Percentiles rank a stretch among this genome's conserved stretches.
Conservation (phyloP, 37 sponge, comb jelly and placozoan genomes). For the Crambe crambe region DNA sequence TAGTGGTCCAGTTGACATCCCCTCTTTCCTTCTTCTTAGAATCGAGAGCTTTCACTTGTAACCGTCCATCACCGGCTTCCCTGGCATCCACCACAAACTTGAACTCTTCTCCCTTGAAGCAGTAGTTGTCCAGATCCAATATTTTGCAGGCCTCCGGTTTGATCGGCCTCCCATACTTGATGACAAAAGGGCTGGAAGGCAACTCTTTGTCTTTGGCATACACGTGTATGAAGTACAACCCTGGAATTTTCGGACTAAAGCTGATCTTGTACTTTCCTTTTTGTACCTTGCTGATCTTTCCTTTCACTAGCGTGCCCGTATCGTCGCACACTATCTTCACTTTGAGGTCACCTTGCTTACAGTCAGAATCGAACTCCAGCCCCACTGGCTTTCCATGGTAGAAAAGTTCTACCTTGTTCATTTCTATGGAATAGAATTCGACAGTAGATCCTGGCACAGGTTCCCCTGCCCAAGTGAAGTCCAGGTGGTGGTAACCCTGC, state of each 20-base stretch:
- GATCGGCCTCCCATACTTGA: slow-evolving; percentile 54
- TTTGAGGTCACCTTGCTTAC: slow-evolving; percentile 42
- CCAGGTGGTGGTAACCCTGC: slow-evolving; percentile 22
- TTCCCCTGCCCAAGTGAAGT: slow-evolving; percentile 27
- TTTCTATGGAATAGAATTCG: slow-evolving; percentile 19
- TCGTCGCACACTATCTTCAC: slow-evolving; percentile 29
- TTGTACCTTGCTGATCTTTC: slow-evolving; percentile 48
- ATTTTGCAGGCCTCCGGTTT: slow-evolving; percentile 48
- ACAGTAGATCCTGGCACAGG: slow-evolving; percentile 20
- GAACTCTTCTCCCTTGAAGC: slow-evolving; percentile 27
- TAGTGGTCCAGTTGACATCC: slow-evolving; percentile 5
- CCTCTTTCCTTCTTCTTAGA: slow-evolving; percentile 2
- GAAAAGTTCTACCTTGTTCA: slow-evolving; percentile 4
- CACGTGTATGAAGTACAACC: slow-evolving; percentile 56
- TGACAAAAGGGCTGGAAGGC: slow-evolving; percentile 61
- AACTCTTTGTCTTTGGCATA: slow-evolving; percentile 54
- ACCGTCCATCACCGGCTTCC: slow-evolving; percentile 51
- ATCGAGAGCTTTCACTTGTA: slow-evolving; percentile 18
- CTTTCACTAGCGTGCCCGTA: slow-evolving; percentile 40
- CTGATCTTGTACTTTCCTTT: slow-evolving; percentile 31
- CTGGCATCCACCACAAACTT: slow-evolving; percentile 49
- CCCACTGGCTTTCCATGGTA: slow-evolving; percentile 35
- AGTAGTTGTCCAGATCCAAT: not conserved
- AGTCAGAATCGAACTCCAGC: slow-evolving; percentile 20
- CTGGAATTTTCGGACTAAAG: slow-evolving; percentile 45